Evolutionary conservation across 2,797 vertebrate genomes (phyloP), one percentile per base, ranked within the genome.

Genomic region (Ctenopoma multispine): DNA sequence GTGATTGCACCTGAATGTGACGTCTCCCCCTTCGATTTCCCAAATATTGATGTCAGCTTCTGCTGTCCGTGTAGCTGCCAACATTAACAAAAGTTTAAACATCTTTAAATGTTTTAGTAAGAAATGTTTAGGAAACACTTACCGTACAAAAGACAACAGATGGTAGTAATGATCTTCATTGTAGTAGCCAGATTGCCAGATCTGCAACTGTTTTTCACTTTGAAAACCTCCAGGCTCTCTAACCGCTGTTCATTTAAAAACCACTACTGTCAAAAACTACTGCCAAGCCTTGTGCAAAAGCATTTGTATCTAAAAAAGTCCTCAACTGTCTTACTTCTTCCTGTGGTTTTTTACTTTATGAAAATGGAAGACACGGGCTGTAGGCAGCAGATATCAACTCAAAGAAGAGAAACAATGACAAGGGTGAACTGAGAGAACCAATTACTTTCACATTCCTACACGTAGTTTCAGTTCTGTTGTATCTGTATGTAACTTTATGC

Each of bases 1-100:
- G 63, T 91, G 82, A 40, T 73, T 59, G 71, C 87, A 91, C 9
- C 1, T 17, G 62, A 91, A 82, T 0, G 47, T 68, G 11, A 90
- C 65, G 0, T 51, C 1, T 56, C 51, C 66, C 1, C 82, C 54
- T 23, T 82, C 75, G 0, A 41, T 7, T 63, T 75, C 84, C 9
- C 68, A 50, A 1, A 49, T 31, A 0, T 49, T 15, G 27, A 76
- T 63, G 2, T 0, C 1, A 31, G 7, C 29, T 31, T 18, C 53
- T 0, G 17, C 24, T 0, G 21, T 63, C 12, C 66, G 50, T 17
- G 1, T 8, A 20, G 27, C 89, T 89, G 77, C 17, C n/a, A 70
- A 56, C 57, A 65, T 38, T 18, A 4, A 56, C 5, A 40, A 38
- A 7, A 55, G 41, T 68, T 29, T 46, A 46, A 3, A 8, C 15